These are phyloP conservation scores for Chaetophractus vellerosus DNA, from an alignment of 2,797 vertebrate genomes.

Conservation along the genomic window DNA sequence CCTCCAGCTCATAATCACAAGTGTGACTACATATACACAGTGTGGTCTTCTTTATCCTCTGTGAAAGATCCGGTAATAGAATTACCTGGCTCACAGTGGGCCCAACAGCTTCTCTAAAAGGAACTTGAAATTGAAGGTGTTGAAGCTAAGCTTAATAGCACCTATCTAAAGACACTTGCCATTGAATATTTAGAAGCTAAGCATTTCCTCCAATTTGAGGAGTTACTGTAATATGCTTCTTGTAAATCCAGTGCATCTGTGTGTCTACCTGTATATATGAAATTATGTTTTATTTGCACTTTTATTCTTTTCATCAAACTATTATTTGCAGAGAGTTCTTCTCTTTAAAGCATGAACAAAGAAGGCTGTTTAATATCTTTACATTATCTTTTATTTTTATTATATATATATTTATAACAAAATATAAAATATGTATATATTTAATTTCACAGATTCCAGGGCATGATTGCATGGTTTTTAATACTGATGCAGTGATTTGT, in stretches of 20 bases:
- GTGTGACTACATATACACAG: no score
- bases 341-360: not conserved
- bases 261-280: not conserved
- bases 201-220: not conserved
- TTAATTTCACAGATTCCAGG: not conserved
- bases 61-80: not conserved
- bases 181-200: not conserved
- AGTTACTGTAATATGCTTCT: not conserved
- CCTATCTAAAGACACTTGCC: not conserved
- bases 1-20: not conserved
- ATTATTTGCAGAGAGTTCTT: not conserved
- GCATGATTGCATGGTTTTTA: not conserved
- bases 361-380: not conserved
- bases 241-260: not conserved
- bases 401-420: no score
- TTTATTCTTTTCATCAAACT: not conserved
- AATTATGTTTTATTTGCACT: not conserved
- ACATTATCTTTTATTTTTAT: not conserved
- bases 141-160: not conserved
- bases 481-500: not conserved
- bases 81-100: not conserved
- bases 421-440: no score
- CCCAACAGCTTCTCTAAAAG: not conserved
- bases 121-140: not conserved
- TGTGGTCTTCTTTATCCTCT: not conserved